phyloP scores from a whole-genome alignment of 2,888 invertebrate genomes.

The Campopleginae sp. region DNA sequence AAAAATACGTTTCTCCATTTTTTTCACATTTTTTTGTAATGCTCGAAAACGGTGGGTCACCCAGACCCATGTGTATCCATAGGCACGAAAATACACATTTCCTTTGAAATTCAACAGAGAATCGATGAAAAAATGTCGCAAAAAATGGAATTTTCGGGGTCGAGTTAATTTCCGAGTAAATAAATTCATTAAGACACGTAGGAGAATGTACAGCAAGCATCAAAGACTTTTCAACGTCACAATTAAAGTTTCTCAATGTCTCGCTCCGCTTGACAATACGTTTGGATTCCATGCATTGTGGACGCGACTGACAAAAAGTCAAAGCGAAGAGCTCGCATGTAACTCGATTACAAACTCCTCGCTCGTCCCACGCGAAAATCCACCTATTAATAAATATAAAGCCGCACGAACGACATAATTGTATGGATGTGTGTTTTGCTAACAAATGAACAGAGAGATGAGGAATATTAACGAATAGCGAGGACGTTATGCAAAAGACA shows the following conservation, averaged over 20 bases:
- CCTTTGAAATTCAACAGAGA: no score
- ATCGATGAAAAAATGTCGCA: no score
- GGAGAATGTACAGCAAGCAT: neutral
- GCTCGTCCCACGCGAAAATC: neutral
- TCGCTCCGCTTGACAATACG: slow-evolving; percentile 1
- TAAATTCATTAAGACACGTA: neutral
- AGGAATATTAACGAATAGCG: slow-evolving; percentile 9
- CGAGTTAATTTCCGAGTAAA: neutral
- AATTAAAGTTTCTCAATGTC: slow-evolving; percentile 12
- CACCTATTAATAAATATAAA: neutral
- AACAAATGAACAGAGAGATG: neutral
- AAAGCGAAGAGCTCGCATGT: slow-evolving; percentile 35
- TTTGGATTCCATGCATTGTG: slow-evolving; percentile 17
- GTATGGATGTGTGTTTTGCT: slow-evolving; percentile 1
- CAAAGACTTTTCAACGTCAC: neutral
- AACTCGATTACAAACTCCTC: slow-evolving; percentile 23
- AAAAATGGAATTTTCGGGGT: no score
- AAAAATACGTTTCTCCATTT: no score
- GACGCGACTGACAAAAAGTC: slow-evolving; percentile 14
- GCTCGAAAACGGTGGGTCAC: no score
- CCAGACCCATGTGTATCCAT: no score
- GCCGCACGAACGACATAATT: neutral
- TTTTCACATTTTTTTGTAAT: no score
- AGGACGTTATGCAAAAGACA: slow-evolving; percentile 29
- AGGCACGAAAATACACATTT: no score